phyloP scores from a whole-genome alignment of 2,797 vertebrate genomes.

The Ispidina lecontei region DNA sequence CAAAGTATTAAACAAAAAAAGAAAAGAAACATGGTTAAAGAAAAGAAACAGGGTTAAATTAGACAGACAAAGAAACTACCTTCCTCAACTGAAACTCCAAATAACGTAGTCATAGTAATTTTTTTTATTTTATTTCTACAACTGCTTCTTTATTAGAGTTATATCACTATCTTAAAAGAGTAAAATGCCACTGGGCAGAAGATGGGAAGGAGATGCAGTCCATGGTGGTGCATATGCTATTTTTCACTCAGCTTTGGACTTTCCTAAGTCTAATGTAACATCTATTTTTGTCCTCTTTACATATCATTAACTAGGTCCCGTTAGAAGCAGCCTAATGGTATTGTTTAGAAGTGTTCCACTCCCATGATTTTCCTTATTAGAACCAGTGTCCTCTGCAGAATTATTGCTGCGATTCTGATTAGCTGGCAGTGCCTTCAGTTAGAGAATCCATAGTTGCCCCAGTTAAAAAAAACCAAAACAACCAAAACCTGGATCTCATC shows the following conservation, averaged over 20 bases:
- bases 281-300: background rate
- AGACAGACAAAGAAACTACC: background rate
- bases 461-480: background rate
- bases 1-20: background rate
- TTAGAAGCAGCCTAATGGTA: background rate
- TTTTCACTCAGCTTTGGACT: background rate
- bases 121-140: background rate
- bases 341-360: constrained; percentile 20
- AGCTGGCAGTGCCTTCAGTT: background rate
- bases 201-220: background rate
- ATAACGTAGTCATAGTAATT: background rate
- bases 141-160: background rate
- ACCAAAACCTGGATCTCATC: background rate
- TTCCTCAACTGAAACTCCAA: background rate
- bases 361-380: background rate
- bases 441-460: background rate
- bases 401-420: background rate
- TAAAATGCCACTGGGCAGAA: background rate
- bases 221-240: background rate
- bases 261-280: background rate
- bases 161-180: background rate
- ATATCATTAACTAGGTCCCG: background rate
- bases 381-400: background rate
- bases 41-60: background rate
- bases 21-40: no score